These are phyloP conservation scores for Pseudochirops corinnae DNA, from an alignment of 2,797 vertebrate genomes.

Conservation along the genomic window DNA sequence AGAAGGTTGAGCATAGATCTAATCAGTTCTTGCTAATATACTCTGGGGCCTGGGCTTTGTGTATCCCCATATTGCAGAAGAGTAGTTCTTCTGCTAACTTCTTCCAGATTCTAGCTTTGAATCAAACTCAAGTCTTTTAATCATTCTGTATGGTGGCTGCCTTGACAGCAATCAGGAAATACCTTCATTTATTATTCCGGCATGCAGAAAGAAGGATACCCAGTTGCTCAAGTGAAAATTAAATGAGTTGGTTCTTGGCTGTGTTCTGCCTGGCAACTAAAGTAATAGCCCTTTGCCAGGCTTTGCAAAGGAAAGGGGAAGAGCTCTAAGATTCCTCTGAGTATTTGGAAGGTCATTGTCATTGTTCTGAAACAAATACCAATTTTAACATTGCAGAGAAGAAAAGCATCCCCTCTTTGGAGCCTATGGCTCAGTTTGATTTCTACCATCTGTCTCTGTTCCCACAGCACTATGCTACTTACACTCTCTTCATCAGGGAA, in stretches of 20 bases:
- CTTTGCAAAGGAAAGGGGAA: background rate
- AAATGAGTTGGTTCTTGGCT: background rate
- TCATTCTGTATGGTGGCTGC: background rate
- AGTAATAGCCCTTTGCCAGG: background rate
- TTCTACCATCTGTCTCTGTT: background rate
- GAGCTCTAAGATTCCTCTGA: background rate
- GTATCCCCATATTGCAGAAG: background rate
- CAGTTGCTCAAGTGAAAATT: background rate
- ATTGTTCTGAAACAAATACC: background rate
- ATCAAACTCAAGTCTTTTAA: background rate
- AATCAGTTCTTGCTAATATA: background rate
- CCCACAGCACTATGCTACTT: background rate
- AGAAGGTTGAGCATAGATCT: background rate
- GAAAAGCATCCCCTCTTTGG: background rate
- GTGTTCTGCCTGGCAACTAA: fast-evolving
- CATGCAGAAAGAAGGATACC: background rate
- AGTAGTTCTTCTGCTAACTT: background rate
- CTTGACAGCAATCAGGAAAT: constrained; percentile 20
- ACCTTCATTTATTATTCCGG: too few species aligned
- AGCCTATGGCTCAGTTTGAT: background rate
- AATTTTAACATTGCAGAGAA: background rate
- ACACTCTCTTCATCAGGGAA: background rate
- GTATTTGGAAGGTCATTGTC: background rate
- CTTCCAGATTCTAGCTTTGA: background rate
- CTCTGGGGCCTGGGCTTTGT: background rate